Evolutionary conservation across 2,888 invertebrate genomes (phyloP), one percentile per base, ranked within the genome.

Genomic region (Anarsia innoxiella): DNA sequence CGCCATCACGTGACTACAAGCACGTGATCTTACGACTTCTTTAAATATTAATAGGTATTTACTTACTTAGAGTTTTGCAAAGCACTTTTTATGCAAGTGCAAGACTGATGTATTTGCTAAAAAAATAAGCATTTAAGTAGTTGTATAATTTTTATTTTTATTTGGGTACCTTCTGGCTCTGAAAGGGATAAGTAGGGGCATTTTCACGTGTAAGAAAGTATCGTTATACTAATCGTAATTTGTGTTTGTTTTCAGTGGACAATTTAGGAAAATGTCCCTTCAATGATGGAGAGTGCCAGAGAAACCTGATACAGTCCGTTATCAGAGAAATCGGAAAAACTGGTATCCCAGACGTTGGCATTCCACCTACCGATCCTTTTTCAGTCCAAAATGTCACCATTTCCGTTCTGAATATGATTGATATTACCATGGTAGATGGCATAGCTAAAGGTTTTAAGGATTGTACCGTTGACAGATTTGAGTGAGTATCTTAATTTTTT

Each of bases 191-290:
- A n/a, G n/a, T n/a, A n/a, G n/a, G n/a, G n/a, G n/a, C n/a, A n/a
- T n/a, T n/a, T n/a, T n/a, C n/a, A n/a, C n/a, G n/a, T n/a, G n/a
- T n/a, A n/a, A n/a, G n/a, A n/a, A n/a, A n/a, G n/a, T n/a, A n/a
- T n/a, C n/a, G n/a, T n/a, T n/a, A n/a, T n/a, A n/a, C n/a, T n/a
- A n/a, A n/a, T n/a, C n/a, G n/a, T n/a, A n/a, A n/a, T n/a, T n/a
- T n/a, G n/a, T n/a, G n/a, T n/a, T n/a, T n/a, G n/a, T n/a, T 61
- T 62, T 32, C 46, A 71, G 70, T 60, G 16, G 61, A 67, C 0
- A 47, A 39, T 5, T 37, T 70, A 2, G 34, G 40, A 31, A 67
- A 63, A 57, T 72, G 71, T 37, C 40, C 51, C 1, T 26, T 67
- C 3, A 42, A 52, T 3, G 66, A 72, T 37, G 31, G 40, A 8